These are phyloP conservation scores for Isoperla grammatica DNA, from an alignment of 2,888 invertebrate species.

Conservation along the genomic window DNA sequence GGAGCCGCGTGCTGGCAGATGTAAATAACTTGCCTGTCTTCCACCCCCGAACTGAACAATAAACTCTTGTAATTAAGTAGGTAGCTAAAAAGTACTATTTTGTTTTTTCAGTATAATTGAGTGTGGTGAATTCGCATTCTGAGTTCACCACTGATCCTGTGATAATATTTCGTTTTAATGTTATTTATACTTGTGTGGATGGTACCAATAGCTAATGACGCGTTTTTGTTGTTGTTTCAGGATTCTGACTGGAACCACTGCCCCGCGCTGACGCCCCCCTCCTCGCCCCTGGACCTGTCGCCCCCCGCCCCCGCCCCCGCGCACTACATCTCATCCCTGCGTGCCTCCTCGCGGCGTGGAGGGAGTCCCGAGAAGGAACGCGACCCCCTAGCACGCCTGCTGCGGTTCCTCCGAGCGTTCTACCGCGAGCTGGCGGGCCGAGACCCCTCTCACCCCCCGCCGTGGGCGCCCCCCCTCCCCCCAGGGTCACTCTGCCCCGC, in stretches of 20 bases:
- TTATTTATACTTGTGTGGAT: background rate
- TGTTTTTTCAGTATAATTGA: background rate
- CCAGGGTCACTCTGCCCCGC: slow-evolving; percentile 48
- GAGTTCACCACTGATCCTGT: no score
- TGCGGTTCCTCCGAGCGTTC: slow-evolving; percentile 46
- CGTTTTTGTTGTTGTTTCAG: slow-evolving; percentile 17
- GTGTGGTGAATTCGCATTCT: background rate
- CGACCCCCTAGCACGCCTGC: slow-evolving; percentile 37
- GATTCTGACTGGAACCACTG: slow-evolving; percentile 25
- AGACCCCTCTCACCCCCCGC: slow-evolving; percentile 45
- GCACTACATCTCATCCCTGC: slow-evolving; percentile 42
- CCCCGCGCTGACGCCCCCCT: slow-evolving; percentile 19
- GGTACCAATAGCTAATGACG: background rate
- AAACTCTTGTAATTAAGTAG: no score
- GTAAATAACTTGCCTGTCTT: no score
- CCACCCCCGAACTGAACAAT: no score
- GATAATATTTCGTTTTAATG: no score
- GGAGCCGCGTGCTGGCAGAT: no score
- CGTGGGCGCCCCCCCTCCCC: slow-evolving; percentile 47
- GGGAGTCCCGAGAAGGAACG: slow-evolving; percentile 31
- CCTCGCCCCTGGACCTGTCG: slow-evolving; percentile 26
- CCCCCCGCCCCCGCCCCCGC: slow-evolving; percentile 36
- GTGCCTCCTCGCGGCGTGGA: slow-evolving; percentile 39
- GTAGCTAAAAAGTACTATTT: background rate
- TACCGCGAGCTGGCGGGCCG: slow-evolving; percentile 47